Evolutionary conservation across 2,113 vertebrate genomes (phyloP), one percentile per base, ranked within the genome.

Genomic region (Hyla sarda): DNA sequence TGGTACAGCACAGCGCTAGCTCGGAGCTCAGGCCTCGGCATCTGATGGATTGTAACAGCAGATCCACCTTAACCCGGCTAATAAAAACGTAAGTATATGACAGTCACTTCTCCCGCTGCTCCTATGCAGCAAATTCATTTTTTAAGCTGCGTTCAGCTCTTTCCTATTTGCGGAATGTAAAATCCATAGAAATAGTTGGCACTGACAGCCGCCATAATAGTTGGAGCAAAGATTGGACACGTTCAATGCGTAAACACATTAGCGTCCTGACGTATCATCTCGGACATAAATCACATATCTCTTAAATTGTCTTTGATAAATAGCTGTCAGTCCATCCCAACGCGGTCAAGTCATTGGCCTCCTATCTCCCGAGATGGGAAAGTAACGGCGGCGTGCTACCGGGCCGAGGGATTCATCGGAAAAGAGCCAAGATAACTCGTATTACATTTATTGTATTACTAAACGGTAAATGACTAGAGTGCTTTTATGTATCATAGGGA

Each of bases 231-330:
- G 78, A 82, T 87, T 73, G 85, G 79, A 82, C 62, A 87, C 82
- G 85, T 87, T 82, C 85, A 82, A 87, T 87, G 74, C 89, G 87
- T 88, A 88, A 87, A 48, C 82, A 87, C 92, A 89, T 89, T 91
- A 92, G 90, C 75, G 79, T 87, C 88, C 84, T 89, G 86, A 88
- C 88, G 92, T 91, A 91, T 91, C 88, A 85, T 93, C 91, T 88
- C 89, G 87, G 90, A 89, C 88, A 90, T 90, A 91, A 90, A 89
- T 90, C 86, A 88, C 89, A 88, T 90, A 93, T 93, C 88, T 86
- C 91, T 89, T 89, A 88, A 90, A 90, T 89, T 92, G 87, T 87
- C 92, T 92, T 92, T 93, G 91, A 92, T 93, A 91, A 90, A 92
- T 92, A 89, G 89, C 89, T 87, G 87, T 87, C 80, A 82, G 83